Percentiles rank a stretch among this genome's conserved stretches.
Conservation (phyloP, 2,888 invertebrate species). For the Neria commutata region DNA sequence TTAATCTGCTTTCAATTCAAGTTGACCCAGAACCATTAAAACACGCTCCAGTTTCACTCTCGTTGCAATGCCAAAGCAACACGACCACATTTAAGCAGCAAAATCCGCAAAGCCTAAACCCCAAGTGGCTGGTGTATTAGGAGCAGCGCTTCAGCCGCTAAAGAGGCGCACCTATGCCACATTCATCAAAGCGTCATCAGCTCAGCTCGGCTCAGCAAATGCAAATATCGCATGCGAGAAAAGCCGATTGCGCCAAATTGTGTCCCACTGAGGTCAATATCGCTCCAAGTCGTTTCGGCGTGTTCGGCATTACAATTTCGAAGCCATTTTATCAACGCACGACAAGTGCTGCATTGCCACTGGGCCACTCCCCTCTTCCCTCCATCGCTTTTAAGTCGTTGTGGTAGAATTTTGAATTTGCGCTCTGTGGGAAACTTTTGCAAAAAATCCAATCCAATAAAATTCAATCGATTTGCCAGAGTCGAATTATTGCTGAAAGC, state of each 20-base stretch:
- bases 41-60: background rate
- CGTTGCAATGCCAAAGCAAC: background rate
- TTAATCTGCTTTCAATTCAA: too few species aligned
- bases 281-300: background rate
- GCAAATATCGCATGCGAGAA: background rate
- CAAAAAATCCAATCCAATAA: background rate
- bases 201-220: too few species aligned
- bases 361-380: background rate
- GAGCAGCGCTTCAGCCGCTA: too few species aligned
- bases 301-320: background rate
- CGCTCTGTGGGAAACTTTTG: background rate
- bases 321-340: background rate
- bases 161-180: too few species aligned
- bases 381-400: background rate
- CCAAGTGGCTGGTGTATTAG: too few species aligned
- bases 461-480: background rate
- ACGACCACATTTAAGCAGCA: too few species aligned
- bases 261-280: background rate
- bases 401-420: background rate
- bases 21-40: too few species aligned
- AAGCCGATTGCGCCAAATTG: background rate
- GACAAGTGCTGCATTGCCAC: background rate
- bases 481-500: background rate
- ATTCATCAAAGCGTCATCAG: too few species aligned
- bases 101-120: too few species aligned